These are phyloP conservation scores for Hipposideros armiger DNA, from an alignment of 2,113 vertebrate genomes.

Conservation along the genomic window DNA sequence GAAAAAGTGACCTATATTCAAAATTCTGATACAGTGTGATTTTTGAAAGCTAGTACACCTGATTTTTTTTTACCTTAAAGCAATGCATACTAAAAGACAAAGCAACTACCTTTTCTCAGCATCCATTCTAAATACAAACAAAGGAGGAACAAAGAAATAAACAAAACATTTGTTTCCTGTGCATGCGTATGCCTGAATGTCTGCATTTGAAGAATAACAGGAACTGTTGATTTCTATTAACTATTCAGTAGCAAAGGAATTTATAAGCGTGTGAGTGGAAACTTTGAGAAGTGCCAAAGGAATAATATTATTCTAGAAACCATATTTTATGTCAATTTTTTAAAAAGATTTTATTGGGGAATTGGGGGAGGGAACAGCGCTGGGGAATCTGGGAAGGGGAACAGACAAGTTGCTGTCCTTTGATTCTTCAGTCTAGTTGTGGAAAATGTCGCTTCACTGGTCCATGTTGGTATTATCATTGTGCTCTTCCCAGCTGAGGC, in stretches of 20 bases:
- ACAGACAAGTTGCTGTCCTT: no score
- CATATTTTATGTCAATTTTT: conserved; percentile 41
- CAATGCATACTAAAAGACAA: background rate
- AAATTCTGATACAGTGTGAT: background rate
- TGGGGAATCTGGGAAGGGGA: no score
- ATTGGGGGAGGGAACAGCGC: no score
- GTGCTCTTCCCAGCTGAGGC: no score
- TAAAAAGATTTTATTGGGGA: no score
- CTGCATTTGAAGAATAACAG: background rate
- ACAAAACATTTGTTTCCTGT: background rate
- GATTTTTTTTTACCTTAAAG: background rate
- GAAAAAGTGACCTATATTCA: background rate
- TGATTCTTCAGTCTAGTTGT: no score
- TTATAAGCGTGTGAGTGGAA: background rate
- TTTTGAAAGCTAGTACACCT: background rate
- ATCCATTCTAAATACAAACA: background rate
- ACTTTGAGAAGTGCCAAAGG: background rate
- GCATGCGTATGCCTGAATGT: background rate
- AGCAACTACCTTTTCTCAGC: background rate
- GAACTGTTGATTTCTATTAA: conserved; percentile 45
- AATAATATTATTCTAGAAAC: background rate
- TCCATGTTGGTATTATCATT: no score
- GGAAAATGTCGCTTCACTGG: no score
- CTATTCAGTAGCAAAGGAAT: conserved; percentile 46
- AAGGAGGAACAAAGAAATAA: background rate